Base-by-base conservation (phyloP, 2,797 vertebrate genomes). In the Eleutherodactylus coqui region DNA sequence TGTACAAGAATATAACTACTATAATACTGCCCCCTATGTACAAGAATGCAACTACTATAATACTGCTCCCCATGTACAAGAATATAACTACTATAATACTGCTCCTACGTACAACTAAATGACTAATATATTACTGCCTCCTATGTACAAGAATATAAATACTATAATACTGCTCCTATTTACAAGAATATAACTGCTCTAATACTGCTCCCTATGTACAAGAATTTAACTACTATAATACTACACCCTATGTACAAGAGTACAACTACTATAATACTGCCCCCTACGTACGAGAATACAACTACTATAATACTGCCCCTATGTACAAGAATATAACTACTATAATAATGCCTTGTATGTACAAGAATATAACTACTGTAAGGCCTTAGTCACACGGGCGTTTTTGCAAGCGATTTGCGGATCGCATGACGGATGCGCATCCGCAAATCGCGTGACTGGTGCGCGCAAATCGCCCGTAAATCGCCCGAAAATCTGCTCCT, bases 181-280 rank as follows among this genome's bases (percentile, higher is more conserved):
- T 21, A n/a, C n/a, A n/a, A n/a, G n/a, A n/a, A n/a, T n/a, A 58
- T 58, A 58, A 58, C 55, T 58, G 27, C 55, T 58, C n/a, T 58
- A 27, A 58, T 58, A 58, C 55, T 58, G 6, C 55, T 19, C 11
- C 27, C 58, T 32, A 62, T 62, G 16, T 62, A 62, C 58, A 62
- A 32, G 58, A 16, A 62, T 62, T 29, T 62, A 62, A 62, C 58
- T 62, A 32, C 58, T 62, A 62, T 62, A 62, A 32, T 62, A 62
- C 58, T 62, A 27, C 58, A n/a, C 5, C 58, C 58, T 62, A 62
- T 62, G 51, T 62, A 62, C 58, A 62, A 62, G 58, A 62, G 8
- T 62, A 62, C 32, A 62, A 62, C 58, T 62, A 62, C 64, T 67
- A 67, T 67, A 67, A 67, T 67, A 67, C 64, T 67, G 32, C 64